Evolutionary conservation across 2,888 invertebrate species (phyloP).

Genomic region (Hirtodrosophila alboralis): DNA sequence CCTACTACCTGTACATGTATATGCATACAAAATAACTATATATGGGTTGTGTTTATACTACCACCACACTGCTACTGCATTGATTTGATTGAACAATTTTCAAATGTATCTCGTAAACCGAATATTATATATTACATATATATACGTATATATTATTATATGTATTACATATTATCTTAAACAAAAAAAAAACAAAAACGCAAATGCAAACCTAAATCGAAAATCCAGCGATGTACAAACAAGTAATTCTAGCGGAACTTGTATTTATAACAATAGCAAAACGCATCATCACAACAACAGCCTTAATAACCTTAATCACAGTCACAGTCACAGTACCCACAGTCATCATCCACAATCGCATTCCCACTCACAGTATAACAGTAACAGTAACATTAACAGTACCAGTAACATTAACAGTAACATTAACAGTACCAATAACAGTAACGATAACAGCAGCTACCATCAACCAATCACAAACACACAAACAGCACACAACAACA

Average conservation of each 20-base stretch:
- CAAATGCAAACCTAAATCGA: conserved; percentile 74
- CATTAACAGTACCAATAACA: conserved; percentile 33
- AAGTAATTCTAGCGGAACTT: conserved; percentile 84
- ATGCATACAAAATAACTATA: conserved; percentile 80
- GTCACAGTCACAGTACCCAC: conserved; percentile 52
- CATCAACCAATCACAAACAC: conserved; percentile 40
- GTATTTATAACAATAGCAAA: conserved; percentile 83
- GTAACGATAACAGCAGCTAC: conserved; percentile 30
- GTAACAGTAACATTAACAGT: conserved; percentile 34
- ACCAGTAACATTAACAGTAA: conserved; percentile 24
- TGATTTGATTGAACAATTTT: conserved; percentile 82
- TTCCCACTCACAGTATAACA: conserved; percentile 39
- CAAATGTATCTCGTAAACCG: conserved; percentile 76
- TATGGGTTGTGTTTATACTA: conserved; percentile 82
- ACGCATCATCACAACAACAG: conserved; percentile 77
- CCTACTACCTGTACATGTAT: conserved; percentile 81
- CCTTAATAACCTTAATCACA: conserved; percentile 61
- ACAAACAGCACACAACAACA: conserved; percentile 29
- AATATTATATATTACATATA: conserved; percentile 63
- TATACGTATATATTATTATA: conserved; percentile 71
- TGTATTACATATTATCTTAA: conserved; percentile 67
- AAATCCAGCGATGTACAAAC: conserved; percentile 84
- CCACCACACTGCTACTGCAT: conserved; percentile 81
- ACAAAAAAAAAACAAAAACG: conserved; percentile 47
- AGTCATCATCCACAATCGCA: conserved; percentile 36